A percentile compares a stretch with the other conserved stretches of the same genome.
phyloP scores from a whole-genome alignment of 2,113 vertebrate genomes.

The Sinocyclocheilus maitianheensis region DNA sequence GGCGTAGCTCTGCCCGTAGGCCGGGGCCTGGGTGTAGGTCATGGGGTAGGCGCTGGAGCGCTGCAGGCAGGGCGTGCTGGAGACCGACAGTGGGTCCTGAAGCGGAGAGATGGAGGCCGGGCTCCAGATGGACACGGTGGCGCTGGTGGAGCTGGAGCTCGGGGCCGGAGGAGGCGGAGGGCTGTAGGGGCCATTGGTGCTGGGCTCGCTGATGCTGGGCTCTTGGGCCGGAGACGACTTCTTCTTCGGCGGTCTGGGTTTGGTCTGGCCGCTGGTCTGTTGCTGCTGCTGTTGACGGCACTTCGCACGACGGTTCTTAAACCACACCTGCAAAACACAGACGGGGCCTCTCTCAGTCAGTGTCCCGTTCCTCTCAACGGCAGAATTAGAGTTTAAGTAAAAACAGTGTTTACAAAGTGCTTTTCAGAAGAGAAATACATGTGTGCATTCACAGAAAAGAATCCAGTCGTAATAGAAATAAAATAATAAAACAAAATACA shows the following conservation, averaged over 20 bases:
- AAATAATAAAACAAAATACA: no score
- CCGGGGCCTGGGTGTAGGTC: constrained; percentile 81
- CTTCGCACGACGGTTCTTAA: constrained; percentile 86
- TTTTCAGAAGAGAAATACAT: no score
- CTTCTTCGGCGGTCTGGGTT: constrained; percentile 83
- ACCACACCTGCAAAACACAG: constrained; percentile 77
- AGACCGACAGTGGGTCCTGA: constrained; percentile 78
- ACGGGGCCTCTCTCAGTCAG: not conserved
- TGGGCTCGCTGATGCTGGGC: constrained; percentile 66
- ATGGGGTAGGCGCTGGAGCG: constrained; percentile 79
- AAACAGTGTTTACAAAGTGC: no score
- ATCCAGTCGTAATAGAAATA: no score
- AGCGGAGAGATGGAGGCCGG: constrained; percentile 85
- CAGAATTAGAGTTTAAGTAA: no score
- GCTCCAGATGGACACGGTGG: constrained; percentile 86
- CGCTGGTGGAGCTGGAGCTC: constrained; percentile 77
- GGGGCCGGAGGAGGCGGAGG: constrained; percentile 75
- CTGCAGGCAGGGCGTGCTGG: constrained; percentile 77
- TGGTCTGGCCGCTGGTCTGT: constrained; percentile 83
- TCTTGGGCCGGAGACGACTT: constrained; percentile 78
- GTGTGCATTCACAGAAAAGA: no score
- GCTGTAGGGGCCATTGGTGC: constrained; percentile 76
- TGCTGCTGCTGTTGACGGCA: constrained; percentile 84
- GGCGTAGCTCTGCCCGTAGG: constrained; percentile 81
- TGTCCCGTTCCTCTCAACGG: no score